These are phyloP conservation scores for Ondatra zibethicus DNA, from an alignment of 2,113 vertebrate genomes.

Conservation along the genomic window DNA sequence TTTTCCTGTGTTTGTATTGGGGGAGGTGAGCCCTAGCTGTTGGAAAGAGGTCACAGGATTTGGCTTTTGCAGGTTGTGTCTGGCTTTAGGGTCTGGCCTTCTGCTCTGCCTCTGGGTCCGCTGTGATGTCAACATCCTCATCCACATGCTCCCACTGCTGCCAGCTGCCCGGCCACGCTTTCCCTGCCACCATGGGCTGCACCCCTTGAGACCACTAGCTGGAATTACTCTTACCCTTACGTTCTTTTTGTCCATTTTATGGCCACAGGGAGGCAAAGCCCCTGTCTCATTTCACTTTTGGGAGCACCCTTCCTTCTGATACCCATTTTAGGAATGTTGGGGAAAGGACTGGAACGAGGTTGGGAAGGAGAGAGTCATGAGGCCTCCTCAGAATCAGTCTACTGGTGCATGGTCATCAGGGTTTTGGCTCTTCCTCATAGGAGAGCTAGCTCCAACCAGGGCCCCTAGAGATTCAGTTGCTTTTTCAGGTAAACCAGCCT, in stretches of 20 bases:
- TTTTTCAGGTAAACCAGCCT: not conserved
- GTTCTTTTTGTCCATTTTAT: not conserved
- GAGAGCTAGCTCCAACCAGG: not conserved
- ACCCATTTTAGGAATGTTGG: not conserved
- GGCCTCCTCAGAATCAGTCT: not conserved
- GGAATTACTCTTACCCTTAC: not conserved
- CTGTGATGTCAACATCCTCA: not conserved
- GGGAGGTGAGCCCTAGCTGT: not conserved
- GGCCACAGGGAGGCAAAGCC: not conserved
- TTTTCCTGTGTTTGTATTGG: not conserved
- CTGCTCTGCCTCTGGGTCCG: not conserved
- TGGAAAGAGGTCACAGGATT: too few species aligned
- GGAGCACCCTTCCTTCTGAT: not conserved
- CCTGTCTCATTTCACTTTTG: not conserved
- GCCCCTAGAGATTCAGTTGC: not conserved
- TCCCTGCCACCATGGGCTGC: not conserved
- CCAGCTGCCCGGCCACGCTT: not conserved
- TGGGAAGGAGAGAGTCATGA: too few species aligned
- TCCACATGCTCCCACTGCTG: too few species aligned
- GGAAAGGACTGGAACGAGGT: accelerated
- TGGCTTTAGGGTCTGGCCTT: not conserved
- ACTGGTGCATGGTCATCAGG: not conserved
- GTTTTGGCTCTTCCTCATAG: not conserved
- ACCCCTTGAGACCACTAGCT: not conserved
- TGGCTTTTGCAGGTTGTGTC: not conserved